Evolutionary conservation across 2,113 vertebrate species (phyloP), one percentile per base, ranked within the genome.

Genomic region (Nyctibius bracteatus): DNA sequence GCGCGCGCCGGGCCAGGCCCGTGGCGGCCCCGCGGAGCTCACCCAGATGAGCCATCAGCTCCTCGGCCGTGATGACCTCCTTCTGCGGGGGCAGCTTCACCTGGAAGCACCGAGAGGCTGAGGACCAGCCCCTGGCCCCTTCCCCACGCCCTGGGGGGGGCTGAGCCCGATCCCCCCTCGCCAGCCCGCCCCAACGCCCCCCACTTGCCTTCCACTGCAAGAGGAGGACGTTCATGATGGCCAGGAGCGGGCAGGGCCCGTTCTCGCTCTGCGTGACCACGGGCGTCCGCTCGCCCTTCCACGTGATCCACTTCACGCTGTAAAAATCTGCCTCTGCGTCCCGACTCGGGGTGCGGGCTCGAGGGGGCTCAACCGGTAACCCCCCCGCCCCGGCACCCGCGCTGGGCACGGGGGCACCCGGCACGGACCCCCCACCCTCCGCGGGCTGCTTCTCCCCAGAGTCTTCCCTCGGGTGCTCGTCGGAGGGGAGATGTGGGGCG

Each of bases 41-140:
- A 99, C 99, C 99, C 13, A 99, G 96, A 79, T 99, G 99, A 44
- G 99, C 97, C 99, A 99, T 99, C 94, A 99, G 98, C 81, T 99
- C 99, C 31, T 99, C 99, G 0, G 99, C 98, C 0, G 99, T 98
- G 96, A 99, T 94, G 52, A 99, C 98, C 93, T 99, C 99, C 39
- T 98, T 99, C 98, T 99, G 99, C 3, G 97, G 97, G 4, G 99
- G 98, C 67, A 99, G 98, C 88, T 99, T 99, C 35, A 99, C 99
- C 99, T 99, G 96, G 3, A 81, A 39, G 85, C 46, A 57, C 2
- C 5, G 13, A 65, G 39, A 55, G 8, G 19, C 0, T 43, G 28
- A 9, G 11, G 4, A 13, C 1, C 7, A 2, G 2, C 19, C 59
- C 71, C 3, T 2, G 3, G 7, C 35, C 6, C 62, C 49, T 6